Evolutionary conservation across 2,113 vertebrate genomes (phyloP).

Genomic region (Caracal caracal): DNA sequence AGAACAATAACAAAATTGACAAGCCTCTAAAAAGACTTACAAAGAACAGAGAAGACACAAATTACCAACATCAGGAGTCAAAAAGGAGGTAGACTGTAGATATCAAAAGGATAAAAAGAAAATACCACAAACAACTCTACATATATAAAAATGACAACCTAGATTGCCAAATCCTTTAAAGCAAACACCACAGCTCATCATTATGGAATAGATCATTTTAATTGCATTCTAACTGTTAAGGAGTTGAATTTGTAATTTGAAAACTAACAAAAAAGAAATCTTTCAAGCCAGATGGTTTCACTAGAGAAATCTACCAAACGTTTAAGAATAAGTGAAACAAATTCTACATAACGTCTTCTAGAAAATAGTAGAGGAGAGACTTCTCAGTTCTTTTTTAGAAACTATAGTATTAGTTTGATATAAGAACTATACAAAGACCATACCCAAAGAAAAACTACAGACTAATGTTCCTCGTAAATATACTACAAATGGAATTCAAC

Average conservation of each 20-base stretch:
- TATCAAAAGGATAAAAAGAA: background rate
- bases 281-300: slow-evolving; percentile 20
- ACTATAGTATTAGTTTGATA: background rate
- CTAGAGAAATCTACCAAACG: slow-evolving; percentile 20
- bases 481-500: background rate
- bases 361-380: background rate
- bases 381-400: slow-evolving; percentile 15
- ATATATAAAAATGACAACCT: background rate
- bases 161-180: background rate
- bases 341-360: background rate
- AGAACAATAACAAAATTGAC: background rate
- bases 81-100: background rate
- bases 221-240: background rate
- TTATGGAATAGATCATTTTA: background rate
- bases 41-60: background rate
- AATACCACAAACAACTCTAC: background rate
- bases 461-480: background rate
- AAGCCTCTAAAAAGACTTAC: background rate
- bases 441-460: background rate
- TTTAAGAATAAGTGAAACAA: slow-evolving; percentile 46
- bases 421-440: background rate
- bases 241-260: slow-evolving; percentile 7
- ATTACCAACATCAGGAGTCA: background rate
- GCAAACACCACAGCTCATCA: background rate
- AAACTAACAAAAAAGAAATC: background rate